Conservation (phyloP, 1,140 invertebrate genomes). For the Temnothorax longispinosus region DNA sequence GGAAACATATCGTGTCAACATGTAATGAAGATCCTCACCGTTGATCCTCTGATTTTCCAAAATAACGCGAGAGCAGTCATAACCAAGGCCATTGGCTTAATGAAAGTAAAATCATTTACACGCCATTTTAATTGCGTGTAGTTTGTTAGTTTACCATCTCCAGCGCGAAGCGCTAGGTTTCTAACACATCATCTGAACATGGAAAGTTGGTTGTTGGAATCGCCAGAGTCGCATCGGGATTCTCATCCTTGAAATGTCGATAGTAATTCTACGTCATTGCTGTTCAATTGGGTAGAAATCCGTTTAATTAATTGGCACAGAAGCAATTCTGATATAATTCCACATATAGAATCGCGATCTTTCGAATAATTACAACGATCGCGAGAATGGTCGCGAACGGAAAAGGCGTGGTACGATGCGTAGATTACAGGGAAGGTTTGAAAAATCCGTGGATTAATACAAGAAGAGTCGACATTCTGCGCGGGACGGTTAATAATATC, state of each 20-base stretch:
- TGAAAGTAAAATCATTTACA: slow-evolving; percentile 40
- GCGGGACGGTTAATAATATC: neutral
- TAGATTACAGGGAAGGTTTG: neutral
- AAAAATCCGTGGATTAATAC: slow-evolving; percentile 14
- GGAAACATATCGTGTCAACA: neutral
- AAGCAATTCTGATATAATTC: neutral
- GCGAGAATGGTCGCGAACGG: neutral
- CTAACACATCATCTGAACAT: slow-evolving; percentile 26
- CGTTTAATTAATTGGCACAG: slow-evolving; percentile 8
- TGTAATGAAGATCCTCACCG: neutral
- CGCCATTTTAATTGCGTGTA: slow-evolving; percentile 42
- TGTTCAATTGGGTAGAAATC: slow-evolving; percentile 27
- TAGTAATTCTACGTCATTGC: neutral
- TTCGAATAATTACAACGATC: slow-evolving; percentile 9
- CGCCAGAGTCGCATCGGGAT: neutral
- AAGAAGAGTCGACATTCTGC: neutral
- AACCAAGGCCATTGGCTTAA: slow-evolving; percentile 38
- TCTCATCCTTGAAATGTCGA: neutral
- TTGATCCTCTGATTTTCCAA: neutral
- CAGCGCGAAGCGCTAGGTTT: slow-evolving; percentile 17
- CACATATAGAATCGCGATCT: neutral
- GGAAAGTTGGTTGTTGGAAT: slow-evolving; percentile 34
- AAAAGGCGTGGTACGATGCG: slow-evolving; percentile 33
- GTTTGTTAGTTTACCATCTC: slow-evolving; percentile 34
- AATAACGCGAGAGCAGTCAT: slow-evolving; percentile 24